Evolutionary conservation across 2,113 vertebrate genomes (phyloP), one percentile per base, ranked within the genome.

Genomic region (Tragulus kanchil): DNA sequence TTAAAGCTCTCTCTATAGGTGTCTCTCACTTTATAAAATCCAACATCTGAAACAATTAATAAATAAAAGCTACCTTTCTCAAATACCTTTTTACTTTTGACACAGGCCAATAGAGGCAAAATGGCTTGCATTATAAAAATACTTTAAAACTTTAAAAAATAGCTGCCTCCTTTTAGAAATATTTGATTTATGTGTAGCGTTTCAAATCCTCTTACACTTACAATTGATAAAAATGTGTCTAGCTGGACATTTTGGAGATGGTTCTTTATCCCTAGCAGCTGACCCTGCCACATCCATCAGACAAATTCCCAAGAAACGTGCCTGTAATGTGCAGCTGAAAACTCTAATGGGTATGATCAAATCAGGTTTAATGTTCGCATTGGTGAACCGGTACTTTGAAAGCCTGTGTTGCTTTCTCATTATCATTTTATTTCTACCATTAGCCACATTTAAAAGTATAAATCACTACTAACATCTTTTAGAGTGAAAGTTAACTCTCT

Each of bases 401-500:
- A 96, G 97, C 92, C 26, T 50, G 71, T 87, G 85, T 94, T 61
- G 28, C 89, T 73, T 90, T 67, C 89, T 96, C 93, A 85, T 96
- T 96, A 89, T 58, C 86, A 42, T 97, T 97, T 95, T 92, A 97
- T 93, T 89, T 95, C 97, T 56, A 61, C 97, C 96, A 98, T 98
- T 98, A 98, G 86, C 79, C 89, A 87, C 91, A 94, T 85, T 92
- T 56, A 45, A 89, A 85, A 42, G 36, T 56, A 85, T 97, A 95
- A 96, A 97, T 98, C 92, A 88, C 42, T 15, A 3, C 4, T 31
- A 21, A 78, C 50, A 5, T 67, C 75, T 92, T 93, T 87, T 48
- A 54, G 50, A 65, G 28, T n/a, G 91, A 78, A 90, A 81, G 16
- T 23, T 89, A 94, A 89, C 93, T 52, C 85, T 85, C 75, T 96